Percentiles rank a stretch among this genome's conserved stretches.
Evolutionary conservation across 2,113 vertebrate species (phyloP).

Genomic region (Butorides virescens): DNA sequence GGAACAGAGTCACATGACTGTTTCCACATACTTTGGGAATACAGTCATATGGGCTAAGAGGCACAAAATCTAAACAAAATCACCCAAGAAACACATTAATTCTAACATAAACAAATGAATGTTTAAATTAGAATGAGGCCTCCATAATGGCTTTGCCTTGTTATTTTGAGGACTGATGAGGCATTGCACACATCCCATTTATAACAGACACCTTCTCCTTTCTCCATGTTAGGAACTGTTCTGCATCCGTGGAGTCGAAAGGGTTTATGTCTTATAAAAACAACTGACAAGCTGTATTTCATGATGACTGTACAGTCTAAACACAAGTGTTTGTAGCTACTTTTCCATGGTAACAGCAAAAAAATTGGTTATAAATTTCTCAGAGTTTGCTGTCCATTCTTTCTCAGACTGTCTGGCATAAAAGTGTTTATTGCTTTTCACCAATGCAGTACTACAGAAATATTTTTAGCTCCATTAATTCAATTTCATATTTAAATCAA

Average conservation of each 20-base stretch:
- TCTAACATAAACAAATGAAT: slow-evolving; percentile 14
- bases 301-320: not conserved
- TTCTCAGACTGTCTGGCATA: not conserved
- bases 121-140: slow-evolving; percentile 66
- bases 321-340: slow-evolving; percentile 43
- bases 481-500: slow-evolving; percentile 50
- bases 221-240: slow-evolving; percentile 84
- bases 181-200: slow-evolving; percentile 47
- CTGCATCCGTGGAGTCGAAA: slow-evolving; percentile 53
- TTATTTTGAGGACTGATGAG: slow-evolving; percentile 61
- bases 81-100: slow-evolving; percentile 36
- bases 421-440: slow-evolving; percentile 9
- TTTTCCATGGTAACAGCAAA: slow-evolving; percentile 53
- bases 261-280: slow-evolving; percentile 18
- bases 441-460: not conserved
- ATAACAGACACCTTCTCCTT: slow-evolving; percentile 29
- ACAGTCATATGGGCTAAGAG: not conserved
- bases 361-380: not conserved
- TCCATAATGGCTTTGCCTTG: slow-evolving; percentile 56
- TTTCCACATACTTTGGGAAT: not conserved
- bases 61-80: slow-evolving; percentile 52
- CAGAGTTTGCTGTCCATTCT: not conserved
- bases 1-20: not conserved
- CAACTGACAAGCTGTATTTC: slow-evolving; percentile 21
- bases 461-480: slow-evolving; percentile 56